These are phyloP conservation scores for Stenchaetothrips biformis DNA, from an alignment of 2,888 invertebrate species.

Conservation along the genomic window DNA sequence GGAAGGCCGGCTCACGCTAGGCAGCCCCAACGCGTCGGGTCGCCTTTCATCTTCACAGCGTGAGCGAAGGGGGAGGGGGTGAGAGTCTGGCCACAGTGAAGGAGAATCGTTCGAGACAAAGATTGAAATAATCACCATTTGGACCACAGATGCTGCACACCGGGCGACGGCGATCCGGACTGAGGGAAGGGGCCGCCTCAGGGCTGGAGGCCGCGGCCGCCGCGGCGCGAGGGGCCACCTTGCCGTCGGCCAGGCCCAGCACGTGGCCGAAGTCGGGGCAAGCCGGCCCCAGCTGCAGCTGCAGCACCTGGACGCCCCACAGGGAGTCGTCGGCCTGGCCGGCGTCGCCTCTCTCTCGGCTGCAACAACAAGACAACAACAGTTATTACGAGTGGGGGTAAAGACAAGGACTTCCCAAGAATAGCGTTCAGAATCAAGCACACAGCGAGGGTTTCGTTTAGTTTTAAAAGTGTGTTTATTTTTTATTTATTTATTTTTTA, in stretches of 20 bases:
- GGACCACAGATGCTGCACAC: slow-evolving; percentile 4
- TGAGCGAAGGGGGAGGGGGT: too few species aligned
- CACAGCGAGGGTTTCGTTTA: too few species aligned
- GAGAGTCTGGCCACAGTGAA: too few species aligned
- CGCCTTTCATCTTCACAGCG: too few species aligned
- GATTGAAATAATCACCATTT: neutral
- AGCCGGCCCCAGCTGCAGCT: slow-evolving; percentile 35
- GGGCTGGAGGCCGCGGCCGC: too few species aligned
- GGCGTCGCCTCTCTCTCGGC: neutral
- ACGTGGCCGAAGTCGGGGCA: slow-evolving; percentile 29
- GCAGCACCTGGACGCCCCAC: neutral
- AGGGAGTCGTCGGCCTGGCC: neutral
- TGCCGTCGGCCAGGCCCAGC: neutral
- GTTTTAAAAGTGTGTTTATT: too few species aligned
- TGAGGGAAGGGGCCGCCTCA: too few species aligned
- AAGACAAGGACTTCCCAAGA: slow-evolving; percentile 48
- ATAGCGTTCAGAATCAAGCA: neutral
- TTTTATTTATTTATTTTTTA: too few species aligned
- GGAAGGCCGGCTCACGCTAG: slow-evolving; percentile 29
- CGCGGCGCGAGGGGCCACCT: neutral
- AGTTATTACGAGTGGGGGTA: neutral
- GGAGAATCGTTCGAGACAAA: too few species aligned
- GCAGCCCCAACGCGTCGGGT: too few species aligned
- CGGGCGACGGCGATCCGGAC: neutral
- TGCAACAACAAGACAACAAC: neutral